Conservation (phyloP, 2,888 invertebrate genomes). For the Anoplius nigerrimus region DNA sequence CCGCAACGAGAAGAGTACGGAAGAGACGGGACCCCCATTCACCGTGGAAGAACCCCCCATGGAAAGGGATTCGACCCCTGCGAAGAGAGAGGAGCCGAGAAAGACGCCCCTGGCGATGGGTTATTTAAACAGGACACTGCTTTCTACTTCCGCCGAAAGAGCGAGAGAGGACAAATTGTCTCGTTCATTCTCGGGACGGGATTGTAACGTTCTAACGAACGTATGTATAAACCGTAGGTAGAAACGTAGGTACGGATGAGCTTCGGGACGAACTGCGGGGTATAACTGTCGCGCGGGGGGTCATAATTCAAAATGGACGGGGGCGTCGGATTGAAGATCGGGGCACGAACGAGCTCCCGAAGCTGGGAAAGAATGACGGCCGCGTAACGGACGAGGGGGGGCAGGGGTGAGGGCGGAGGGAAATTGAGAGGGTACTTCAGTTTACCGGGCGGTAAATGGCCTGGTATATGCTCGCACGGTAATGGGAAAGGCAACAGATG, state of each 20-base stretch:
- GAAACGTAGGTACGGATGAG: too few species aligned
- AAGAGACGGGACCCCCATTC: not conserved
- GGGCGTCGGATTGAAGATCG: too few species aligned
- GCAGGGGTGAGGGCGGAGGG: constrained; percentile 21
- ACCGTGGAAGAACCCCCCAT: constrained; percentile 17
- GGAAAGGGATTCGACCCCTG: constrained; percentile 28
- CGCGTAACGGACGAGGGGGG: constrained; percentile 4
- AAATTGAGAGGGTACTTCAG: constrained; percentile 27
- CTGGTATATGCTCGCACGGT: constrained; percentile 43
- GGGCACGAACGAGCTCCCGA: too few species aligned
- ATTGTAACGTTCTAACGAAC: not conserved
- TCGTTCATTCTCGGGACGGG: not conserved
- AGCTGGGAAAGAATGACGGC: too few species aligned
- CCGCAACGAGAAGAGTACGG: too few species aligned
- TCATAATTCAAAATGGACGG: too few species aligned
- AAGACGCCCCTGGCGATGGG: constrained; percentile 38
- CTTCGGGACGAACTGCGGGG: too few species aligned
- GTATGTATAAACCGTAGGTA: too few species aligned
- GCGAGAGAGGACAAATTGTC: not conserved
- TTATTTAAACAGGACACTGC: constrained; percentile 52
- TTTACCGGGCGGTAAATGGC: constrained; percentile 35
- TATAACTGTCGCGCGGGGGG: too few species aligned
- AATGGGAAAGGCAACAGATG: constrained; percentile 66
- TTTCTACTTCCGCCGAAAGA: constrained; percentile 46
- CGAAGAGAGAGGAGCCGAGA: constrained; percentile 24